phyloP scores from a whole-genome alignment of 2,797 vertebrate species.

The Poecile montanus region DNA sequence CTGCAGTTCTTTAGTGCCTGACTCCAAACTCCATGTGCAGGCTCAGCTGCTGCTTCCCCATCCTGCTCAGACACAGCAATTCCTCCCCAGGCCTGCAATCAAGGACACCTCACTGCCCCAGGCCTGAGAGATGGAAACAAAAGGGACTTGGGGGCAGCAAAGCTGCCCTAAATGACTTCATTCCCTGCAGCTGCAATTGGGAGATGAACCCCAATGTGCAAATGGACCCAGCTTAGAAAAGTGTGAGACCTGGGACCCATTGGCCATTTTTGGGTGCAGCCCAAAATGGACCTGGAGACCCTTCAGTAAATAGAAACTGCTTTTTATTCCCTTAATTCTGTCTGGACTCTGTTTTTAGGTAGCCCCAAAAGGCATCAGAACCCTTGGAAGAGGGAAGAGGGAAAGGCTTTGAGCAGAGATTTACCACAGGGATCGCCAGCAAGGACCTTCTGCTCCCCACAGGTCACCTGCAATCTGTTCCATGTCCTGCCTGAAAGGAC shows the following conservation, averaged over 20 bases:
- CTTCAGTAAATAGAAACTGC: neutral
- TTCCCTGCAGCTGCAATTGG: neutral
- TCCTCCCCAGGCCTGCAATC: neutral
- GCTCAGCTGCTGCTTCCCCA: neutral
- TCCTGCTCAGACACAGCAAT: neutral
- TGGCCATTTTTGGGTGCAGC: neutral
- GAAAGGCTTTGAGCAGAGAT: neutral
- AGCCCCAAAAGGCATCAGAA: no score
- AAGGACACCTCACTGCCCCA: neutral
- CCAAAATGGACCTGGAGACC: rapidly evolving
- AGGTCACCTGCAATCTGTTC: neutral
- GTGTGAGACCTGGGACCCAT: rapidly evolving
- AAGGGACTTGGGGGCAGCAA: neutral
- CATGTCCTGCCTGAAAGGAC: neutral
- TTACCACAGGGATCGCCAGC: neutral
- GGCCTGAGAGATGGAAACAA: neutral
- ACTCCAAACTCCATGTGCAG: neutral
- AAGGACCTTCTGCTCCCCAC: neutral
- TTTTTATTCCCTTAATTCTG: neutral
- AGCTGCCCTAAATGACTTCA: neutral
- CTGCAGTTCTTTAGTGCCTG: rapidly evolving
- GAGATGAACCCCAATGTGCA: neutral
- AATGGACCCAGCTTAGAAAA: neutral
- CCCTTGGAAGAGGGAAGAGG: neutral
- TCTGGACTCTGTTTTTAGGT: neutral